phyloP scores from a whole-genome alignment of 2,888 invertebrate species.

The Drosophila pseudotakahashii region DNA sequence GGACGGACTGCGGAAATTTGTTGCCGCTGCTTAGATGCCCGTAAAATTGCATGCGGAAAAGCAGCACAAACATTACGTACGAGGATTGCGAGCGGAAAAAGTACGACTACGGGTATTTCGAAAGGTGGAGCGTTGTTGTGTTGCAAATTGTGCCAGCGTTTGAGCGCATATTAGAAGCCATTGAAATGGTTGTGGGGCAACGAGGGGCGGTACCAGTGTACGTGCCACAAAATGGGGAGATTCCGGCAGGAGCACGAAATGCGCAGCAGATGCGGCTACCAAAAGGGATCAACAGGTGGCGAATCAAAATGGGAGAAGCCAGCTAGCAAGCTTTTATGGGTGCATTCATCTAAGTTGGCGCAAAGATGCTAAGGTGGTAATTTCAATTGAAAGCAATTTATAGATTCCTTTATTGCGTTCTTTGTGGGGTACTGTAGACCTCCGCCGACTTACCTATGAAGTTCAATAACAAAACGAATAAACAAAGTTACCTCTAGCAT shows the following conservation, averaged over 20 bases:
- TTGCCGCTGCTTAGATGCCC: conserved; percentile 61
- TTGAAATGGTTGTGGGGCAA: conserved; percentile 32
- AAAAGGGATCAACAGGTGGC: conserved; percentile 21
- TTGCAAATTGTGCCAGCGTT: conserved; percentile 48
- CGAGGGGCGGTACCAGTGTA: conserved; percentile 10
- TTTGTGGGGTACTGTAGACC: conserved; percentile 3
- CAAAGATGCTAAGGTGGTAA: conserved; percentile 23
- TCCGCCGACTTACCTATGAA: background rate
- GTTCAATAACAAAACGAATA: background rate
- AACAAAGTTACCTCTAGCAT: background rate
- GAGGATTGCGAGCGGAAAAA: conserved; percentile 36
- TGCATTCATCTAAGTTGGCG: conserved; percentile 1
- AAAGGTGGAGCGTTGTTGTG: conserved; percentile 15
- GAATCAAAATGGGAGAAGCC: conserved; percentile 8
- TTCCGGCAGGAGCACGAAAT: background rate
- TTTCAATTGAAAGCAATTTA: conserved; percentile 31
- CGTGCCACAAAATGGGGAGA: conserved; percentile 31
- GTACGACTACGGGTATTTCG: conserved; percentile 1
- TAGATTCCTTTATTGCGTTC: conserved; percentile 16
- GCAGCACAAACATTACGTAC: conserved; percentile 45
- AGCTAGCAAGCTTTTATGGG: conserved; percentile 9
- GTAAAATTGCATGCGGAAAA: conserved; percentile 62
- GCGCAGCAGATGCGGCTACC: conserved; percentile 5
- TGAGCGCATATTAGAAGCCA: conserved; percentile 55
- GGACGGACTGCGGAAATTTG: conserved; percentile 50